phyloP scores from a whole-genome alignment of 2,888 invertebrate species.

The Mythimna vitellina region DNA sequence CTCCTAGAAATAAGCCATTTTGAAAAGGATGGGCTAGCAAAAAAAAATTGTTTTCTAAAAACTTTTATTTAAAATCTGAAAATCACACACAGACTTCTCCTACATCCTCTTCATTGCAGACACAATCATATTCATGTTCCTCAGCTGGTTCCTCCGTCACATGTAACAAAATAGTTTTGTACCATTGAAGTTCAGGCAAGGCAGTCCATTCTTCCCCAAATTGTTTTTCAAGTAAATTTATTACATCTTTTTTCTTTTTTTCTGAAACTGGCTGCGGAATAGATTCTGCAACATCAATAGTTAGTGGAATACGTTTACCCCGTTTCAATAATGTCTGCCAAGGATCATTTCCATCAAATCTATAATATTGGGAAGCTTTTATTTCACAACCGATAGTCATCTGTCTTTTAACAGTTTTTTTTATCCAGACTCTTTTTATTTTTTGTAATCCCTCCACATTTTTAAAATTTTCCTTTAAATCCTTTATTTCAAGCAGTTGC shows the following conservation, averaged over 20 bases:
- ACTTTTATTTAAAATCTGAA: conserved; percentile 38
- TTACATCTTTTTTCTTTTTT: conserved; percentile 43
- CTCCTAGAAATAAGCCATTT: conserved; percentile 30
- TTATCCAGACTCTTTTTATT: conserved; percentile 33
- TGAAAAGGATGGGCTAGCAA: conserved; percentile 31
- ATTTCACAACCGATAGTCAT: conserved; percentile 29
- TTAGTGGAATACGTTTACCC: conserved; percentile 31
- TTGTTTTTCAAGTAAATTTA: conserved; percentile 35
- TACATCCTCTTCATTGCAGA: conserved; percentile 43
- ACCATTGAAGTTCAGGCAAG: conserved; percentile 40
- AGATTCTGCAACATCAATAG: conserved; percentile 40
- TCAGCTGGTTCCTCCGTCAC: conserved; percentile 44
- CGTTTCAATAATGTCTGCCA: conserved; percentile 27
- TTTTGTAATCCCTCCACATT: conserved; percentile 37
- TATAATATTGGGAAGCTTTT: conserved; percentile 38
- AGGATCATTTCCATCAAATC: conserved; percentile 30
- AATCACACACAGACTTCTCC: conserved; percentile 43
- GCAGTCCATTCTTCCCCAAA: conserved; percentile 39
- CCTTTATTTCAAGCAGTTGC: conserved; percentile 29
- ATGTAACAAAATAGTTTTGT: conserved; percentile 42
- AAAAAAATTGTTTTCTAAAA: conserved; percentile 38
- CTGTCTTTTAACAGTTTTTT: conserved; percentile 36
- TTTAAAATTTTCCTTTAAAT: conserved; percentile 29
- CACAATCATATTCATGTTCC: conserved; percentile 45
- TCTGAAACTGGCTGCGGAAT: conserved; percentile 42